phyloP scores from a whole-genome alignment of 2,113 vertebrate species.

The Anser cygnoides region DNA sequence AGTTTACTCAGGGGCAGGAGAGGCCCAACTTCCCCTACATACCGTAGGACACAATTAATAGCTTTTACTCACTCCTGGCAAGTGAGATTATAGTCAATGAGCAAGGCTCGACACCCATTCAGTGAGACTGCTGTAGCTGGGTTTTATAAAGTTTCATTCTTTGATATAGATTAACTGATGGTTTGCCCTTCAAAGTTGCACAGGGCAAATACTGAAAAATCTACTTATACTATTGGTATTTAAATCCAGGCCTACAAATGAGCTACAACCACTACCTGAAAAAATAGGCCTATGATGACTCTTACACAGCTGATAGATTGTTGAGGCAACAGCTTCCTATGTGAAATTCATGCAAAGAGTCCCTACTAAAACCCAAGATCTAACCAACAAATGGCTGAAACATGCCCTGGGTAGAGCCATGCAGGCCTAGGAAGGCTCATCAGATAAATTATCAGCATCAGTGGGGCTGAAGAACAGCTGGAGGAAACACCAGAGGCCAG shows the following conservation, averaged over 20 bases:
- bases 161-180: background rate
- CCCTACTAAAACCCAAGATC: background rate
- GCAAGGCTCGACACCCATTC: background rate
- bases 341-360: background rate
- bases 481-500: background rate
- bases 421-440: background rate
- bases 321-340: background rate
- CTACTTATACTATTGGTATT: background rate
- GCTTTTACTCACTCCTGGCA: background rate
- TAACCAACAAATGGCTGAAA: background rate
- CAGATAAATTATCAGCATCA: background rate
- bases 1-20: background rate
- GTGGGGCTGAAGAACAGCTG: background rate
- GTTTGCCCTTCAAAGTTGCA: background rate
- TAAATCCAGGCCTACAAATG: constrained; percentile 16
- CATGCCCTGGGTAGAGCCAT: background rate
- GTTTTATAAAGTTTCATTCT: background rate
- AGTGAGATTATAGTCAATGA: background rate
- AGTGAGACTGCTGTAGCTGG: background rate
- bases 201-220: background rate
- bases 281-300: background rate
- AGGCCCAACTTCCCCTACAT: background rate
- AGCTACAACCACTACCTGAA: background rate
- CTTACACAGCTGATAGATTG: background rate
- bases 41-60: background rate